Base-by-base conservation (phyloP, 1,140 invertebrate species). In the Bacillus rossius region DNA sequence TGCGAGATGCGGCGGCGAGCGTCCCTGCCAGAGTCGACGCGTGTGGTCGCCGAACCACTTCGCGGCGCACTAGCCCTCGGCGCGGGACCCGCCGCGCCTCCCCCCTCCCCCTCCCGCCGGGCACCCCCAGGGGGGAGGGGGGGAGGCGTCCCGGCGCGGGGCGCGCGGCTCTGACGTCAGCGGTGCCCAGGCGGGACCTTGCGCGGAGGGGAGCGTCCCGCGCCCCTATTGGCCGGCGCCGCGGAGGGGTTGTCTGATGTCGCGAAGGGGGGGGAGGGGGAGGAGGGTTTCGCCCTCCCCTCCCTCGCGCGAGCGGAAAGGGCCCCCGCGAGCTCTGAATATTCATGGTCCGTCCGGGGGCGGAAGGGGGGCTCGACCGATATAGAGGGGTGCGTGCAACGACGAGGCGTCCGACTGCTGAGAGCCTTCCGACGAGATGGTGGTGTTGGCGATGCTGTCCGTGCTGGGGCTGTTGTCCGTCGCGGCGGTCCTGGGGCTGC, bases 381-480 rank as follows among this genome's bases (percentile, higher is more conserved):
- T 26, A 45, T 45, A 53, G 51, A 53, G 51, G 19, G 19, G 26
- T 26, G n/a, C 22, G 16, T 37, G 22, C 22, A 13, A 20, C 51
- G 17, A 26, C 23, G 47, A 37, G 14, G 48, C 23, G 47, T 40
- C 23, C 41, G 20, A n/a, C 45, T 57, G 45, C 42, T 34, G 29
- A 23, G 20, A 38, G 52, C 16, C 52, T 16, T 20, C 34, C 26
- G 52, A 43, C 26, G 37, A 43, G 38, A 45, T 55, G 42, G 41
- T 41, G 19, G 16, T 55, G 23, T 29, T 55, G 38, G 53, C 43
- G 42, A 45, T 29, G 43, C 17, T 37, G 53, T 19, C 40, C 10
- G 38, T 55, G 13, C 53, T 55, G 38, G 53, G 38, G 23, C 29
- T 61, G 20, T 55, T 42, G 54, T 45, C 57, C 37, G 42, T 61